Conservation (phyloP, 2,888 invertebrate genomes). For the Aspidiotus destructor region DNA sequence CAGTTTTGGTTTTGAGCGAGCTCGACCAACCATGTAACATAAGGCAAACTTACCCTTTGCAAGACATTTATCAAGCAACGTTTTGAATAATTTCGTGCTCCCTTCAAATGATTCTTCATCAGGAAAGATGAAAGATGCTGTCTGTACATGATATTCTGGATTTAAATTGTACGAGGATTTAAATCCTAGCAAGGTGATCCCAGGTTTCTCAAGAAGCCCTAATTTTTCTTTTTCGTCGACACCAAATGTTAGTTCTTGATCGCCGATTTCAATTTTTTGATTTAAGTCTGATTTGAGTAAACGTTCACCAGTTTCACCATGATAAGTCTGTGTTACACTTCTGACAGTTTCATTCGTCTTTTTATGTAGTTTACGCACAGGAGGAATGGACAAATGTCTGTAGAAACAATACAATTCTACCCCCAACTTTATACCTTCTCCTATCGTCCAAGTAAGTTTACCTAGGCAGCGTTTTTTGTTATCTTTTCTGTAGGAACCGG, state of each 20-base stretch:
- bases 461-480: conserved; percentile 26
- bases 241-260: conserved; percentile 20
- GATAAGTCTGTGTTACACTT: conserved; percentile 12
- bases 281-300: conserved; percentile 31
- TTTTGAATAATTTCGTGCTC: conserved; percentile 26
- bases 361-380: conserved; percentile 30
- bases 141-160: conserved; percentile 26
- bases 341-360: conserved; percentile 29
- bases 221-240: conserved; percentile 29
- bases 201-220: conserved; percentile 11
- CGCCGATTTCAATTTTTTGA: conserved; percentile 22
- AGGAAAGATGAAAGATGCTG: conserved; percentile 31
- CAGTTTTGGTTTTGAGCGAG: conserved; percentile 27
- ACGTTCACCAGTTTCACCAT: conserved; percentile 28
- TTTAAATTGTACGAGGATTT: conserved; percentile 23
- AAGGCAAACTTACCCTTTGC: conserved; percentile 33
- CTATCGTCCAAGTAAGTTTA: conserved; percentile 21
- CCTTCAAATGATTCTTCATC: conserved; percentile 23
- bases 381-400: conserved; percentile 27
- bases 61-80: conserved; percentile 23
- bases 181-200: conserved; percentile 34
- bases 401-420: conserved; percentile 32
- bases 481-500: conserved; percentile 20
- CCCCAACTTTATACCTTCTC: conserved; percentile 20
- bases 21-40: conserved; percentile 28